Conservation (phyloP, 2,113 vertebrate species). For the Todiramphus chloris region DNA sequence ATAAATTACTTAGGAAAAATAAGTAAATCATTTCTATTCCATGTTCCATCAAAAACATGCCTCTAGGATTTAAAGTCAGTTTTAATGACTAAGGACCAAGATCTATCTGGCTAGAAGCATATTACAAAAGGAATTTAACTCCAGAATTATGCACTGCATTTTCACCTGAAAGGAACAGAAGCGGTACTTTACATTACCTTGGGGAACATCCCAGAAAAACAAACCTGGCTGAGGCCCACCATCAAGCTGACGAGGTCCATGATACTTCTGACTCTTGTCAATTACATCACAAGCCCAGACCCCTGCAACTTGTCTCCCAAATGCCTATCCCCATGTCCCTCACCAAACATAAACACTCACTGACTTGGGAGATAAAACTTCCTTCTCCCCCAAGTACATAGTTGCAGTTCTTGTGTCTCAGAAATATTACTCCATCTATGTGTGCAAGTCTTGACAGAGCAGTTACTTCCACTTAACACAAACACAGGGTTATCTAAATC, state of each 20-base stretch:
- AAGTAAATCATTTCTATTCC: not conserved
- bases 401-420: not conserved
- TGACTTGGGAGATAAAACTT: not conserved
- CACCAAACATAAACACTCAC: not conserved
- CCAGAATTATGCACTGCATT: not conserved
- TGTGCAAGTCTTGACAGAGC: not conserved
- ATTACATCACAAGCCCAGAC: not conserved
- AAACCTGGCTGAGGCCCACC: not conserved
- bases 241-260: not conserved
- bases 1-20: not conserved
- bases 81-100: not conserved
- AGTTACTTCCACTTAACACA: not conserved
- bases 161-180: not conserved
- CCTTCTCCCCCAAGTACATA: not conserved
- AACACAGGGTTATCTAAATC: not conserved
- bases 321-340: not conserved
- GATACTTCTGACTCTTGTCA: not conserved
- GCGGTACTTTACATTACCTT: not conserved
- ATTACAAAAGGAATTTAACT: not conserved
- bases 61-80: not conserved
- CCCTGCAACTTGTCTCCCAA: not conserved
- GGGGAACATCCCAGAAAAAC: not conserved
- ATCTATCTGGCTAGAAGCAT: not conserved
- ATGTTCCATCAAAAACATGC: not conserved
- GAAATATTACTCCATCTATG: not conserved